Percentiles rank a stretch among this genome's conserved stretches.
phyloP scores from a whole-genome alignment of 2,113 vertebrate species.

The Cercocebus atys region DNA sequence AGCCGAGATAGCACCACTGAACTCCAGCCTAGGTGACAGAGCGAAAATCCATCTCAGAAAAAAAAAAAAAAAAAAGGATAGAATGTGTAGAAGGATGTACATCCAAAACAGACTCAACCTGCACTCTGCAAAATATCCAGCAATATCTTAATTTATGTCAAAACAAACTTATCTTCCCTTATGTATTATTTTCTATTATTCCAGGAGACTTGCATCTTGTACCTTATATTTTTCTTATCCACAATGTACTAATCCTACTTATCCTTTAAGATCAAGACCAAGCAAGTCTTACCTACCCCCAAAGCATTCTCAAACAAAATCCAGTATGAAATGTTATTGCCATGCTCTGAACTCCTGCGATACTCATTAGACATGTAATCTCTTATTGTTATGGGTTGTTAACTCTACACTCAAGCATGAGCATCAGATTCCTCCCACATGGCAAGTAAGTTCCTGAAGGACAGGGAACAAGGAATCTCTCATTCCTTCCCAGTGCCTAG shows the following conservation, averaged over 20 bases:
- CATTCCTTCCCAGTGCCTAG: not conserved
- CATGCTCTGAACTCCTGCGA: not conserved
- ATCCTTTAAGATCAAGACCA: slow-evolving; percentile 15
- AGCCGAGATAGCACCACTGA: no score
- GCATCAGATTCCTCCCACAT: not conserved
- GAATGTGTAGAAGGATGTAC: not conserved
- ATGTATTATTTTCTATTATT: not conserved
- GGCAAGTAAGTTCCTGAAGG: not conserved
- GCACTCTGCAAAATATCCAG: not conserved
- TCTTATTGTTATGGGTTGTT: not conserved
- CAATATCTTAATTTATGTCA: not conserved
- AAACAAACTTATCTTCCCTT: slow-evolving; percentile 4
- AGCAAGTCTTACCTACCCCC: not conserved
- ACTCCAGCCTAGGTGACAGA: no score
- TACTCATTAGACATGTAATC: not conserved
- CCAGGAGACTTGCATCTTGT: not conserved
- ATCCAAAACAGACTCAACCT: not conserved
- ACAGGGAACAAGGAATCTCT: not conserved
- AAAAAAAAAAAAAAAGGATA: not conserved
- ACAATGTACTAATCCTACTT: not conserved
- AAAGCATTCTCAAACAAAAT: slow-evolving; percentile 18
- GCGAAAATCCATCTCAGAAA: no score
- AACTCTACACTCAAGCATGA: not conserved
- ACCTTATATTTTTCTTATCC: not conserved
- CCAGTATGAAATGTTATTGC: not conserved